These are phyloP conservation scores for Eutolmus rufibarbis DNA, from an alignment of 2,888 invertebrate species.

Conservation along the genomic window DNA sequence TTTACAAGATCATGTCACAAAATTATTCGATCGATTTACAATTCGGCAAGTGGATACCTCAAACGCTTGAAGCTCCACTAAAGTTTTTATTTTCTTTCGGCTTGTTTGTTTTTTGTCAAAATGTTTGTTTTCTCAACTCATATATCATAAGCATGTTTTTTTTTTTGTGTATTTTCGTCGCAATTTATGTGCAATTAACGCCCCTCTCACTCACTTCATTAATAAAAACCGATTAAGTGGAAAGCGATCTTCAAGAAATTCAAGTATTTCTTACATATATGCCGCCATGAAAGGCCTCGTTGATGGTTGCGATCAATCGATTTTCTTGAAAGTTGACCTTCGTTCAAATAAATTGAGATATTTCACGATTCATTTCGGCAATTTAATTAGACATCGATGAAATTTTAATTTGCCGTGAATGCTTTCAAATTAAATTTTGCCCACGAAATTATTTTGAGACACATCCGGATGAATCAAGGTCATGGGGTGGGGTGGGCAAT, in stretches of 20 bases:
- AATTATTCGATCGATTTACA: not conserved
- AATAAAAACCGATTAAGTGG: not conserved
- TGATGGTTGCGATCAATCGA: not conserved
- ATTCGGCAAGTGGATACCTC: not conserved
- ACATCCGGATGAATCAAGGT: not conserved
- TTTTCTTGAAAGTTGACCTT: not conserved
- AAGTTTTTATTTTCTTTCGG: not conserved
- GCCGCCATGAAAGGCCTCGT: not conserved
- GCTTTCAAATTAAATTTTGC: not conserved
- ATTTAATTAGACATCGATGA: conserved; percentile 6
- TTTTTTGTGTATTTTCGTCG: not conserved
- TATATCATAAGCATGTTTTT: not conserved
- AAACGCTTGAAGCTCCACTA: not conserved
- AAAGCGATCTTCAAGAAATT: not conserved
- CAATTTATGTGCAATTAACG: not conserved
- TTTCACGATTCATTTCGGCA: conserved; percentile 12
- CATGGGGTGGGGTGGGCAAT: not conserved
- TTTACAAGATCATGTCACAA: conserved; percentile 11
- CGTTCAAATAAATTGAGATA: not conserved
- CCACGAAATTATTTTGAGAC: not conserved
- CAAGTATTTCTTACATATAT: not conserved
- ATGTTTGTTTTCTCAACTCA: not conserved
- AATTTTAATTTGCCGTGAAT: not conserved
- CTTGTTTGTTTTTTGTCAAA: not conserved
- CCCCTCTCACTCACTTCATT: not conserved